Evolutionary conservation across 2,888 invertebrate genomes (phyloP).

Genomic region (Patella pellucida): DNA sequence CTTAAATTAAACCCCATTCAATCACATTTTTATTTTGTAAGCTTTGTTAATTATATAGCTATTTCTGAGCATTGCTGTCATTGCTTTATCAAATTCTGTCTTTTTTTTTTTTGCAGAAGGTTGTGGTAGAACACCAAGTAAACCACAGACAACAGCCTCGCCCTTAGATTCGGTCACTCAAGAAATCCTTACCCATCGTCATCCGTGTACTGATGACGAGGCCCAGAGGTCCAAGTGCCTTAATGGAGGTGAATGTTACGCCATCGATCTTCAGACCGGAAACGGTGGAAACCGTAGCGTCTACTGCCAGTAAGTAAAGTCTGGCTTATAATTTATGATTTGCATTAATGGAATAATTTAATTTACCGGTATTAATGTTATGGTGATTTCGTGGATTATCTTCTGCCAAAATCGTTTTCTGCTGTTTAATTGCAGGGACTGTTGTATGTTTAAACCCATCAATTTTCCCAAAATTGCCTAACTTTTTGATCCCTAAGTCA

Average conservation of each 20-base stretch:
- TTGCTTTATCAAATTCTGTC: neutral
- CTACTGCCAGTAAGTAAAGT: constrained; percentile 29
- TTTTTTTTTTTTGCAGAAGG: constrained; percentile 29
- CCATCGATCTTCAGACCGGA: constrained; percentile 27
- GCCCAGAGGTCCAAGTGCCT: constrained; percentile 25
- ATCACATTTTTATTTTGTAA: no score
- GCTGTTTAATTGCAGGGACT: no score
- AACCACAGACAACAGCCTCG: constrained; percentile 28
- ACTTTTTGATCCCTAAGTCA: no score
- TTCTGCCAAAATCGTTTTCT: no score
- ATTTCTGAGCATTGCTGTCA: neutral
- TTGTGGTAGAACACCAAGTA: constrained; percentile 35
- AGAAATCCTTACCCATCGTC: constrained; percentile 16
- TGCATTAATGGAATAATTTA: neutral
- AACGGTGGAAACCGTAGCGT: constrained; percentile 27
- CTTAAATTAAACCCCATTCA: no score
- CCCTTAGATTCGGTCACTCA: constrained; percentile 17
- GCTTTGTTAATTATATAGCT: no score
- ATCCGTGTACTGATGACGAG: constrained; percentile 29
- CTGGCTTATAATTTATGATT: neutral
- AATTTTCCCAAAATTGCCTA: no score
- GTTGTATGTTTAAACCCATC: no score
- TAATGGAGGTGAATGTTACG: constrained; percentile 33
- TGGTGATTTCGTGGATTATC: no score
- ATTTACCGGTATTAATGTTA: no score